These are phyloP conservation scores for Sylvicola cinctus DNA, from an alignment of 2,888 invertebrate species.

Conservation along the genomic window DNA sequence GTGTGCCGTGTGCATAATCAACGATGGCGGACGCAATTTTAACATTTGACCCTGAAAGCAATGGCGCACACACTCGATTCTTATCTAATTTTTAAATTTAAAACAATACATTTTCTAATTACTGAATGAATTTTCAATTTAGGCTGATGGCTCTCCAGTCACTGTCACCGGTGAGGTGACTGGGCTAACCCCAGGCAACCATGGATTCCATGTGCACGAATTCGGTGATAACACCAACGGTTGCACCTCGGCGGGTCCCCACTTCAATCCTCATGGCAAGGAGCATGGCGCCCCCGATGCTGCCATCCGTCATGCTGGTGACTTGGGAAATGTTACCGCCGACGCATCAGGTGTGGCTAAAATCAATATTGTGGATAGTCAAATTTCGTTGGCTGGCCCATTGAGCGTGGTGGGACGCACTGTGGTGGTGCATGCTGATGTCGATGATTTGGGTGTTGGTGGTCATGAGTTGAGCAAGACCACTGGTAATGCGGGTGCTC, in stretches of 20 bases:
- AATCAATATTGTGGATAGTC: constrained; percentile 37
- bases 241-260: constrained; percentile 85
- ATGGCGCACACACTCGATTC: neutral
- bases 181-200: constrained; percentile 53
- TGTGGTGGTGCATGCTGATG: constrained; percentile 77
- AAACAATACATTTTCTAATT: neutral
- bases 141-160: constrained; percentile 44
- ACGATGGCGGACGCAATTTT: too few relatives aligned
- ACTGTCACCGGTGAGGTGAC: constrained; percentile 61
- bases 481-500: constrained; percentile 87
- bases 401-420: constrained; percentile 69
- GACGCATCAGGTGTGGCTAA: constrained; percentile 37
- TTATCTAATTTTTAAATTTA: neutral
- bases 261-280: constrained; percentile 68
- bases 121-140: too few relatives aligned
- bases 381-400: constrained; percentile 44
- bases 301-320: constrained; percentile 63
- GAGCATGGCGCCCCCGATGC: constrained; percentile 70
- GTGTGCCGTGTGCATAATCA: too few relatives aligned
- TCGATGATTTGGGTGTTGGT: constrained; percentile 83
- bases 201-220: constrained; percentile 78
- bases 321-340: constrained; percentile 68
- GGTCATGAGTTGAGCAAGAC: constrained; percentile 82
- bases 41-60: too few relatives aligned
- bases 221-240: constrained; percentile 92